Evolutionary conservation across 1,140 invertebrate genomes (phyloP), one percentile per base, ranked within the genome.

Genomic region (Ceratina calcarata): DNA sequence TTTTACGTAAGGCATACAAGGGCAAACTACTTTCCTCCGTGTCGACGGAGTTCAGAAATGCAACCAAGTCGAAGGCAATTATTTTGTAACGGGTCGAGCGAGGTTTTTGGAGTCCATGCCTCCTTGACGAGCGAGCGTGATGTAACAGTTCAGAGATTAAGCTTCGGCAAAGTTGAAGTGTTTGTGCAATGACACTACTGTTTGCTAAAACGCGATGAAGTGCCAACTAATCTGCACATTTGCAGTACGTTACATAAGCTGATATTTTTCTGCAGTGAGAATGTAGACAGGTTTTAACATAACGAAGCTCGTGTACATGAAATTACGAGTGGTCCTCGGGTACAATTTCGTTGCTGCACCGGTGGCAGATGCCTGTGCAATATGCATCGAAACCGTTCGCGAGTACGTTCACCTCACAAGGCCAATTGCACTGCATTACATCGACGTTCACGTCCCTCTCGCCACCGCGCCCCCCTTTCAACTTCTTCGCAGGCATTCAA

Each of bases 391-490:
- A 45, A 82, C 79, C 76, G 69, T 82, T 45, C 61, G 53, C 32
- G 70, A 85, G 84, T 85, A 80, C 84, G 81, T 85, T 85, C 84
- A 85, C 84, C 84, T 85, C 84, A 81, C 84, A 85, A 85, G 84
- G 84, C 84, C 84, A 85, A 85, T 85, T 85, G 84, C 84, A 77
- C 81, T 75, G 78, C 74, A 85, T 81, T 84, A 81, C 68, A 75
- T 77, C 73, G 70, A 51, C 74, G 70, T 32, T 32, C 27, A 49
- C 57, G 60, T 32, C 67, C 72, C 79, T 57, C 70, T 24, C 78
- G 60, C 57, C 73, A 64, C 22, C 72, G n/a, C n/a, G n/a, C 55
- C 58, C 62, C 66, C 57, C 69, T 82, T 76, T 75, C 76, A 76
- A 68, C 24, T 76, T 82, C 70, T 55, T 78, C 71, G 76, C 60